phyloP scores from a whole-genome alignment of 1,140 invertebrate genomes.

The Drosophila sucinea region DNA sequence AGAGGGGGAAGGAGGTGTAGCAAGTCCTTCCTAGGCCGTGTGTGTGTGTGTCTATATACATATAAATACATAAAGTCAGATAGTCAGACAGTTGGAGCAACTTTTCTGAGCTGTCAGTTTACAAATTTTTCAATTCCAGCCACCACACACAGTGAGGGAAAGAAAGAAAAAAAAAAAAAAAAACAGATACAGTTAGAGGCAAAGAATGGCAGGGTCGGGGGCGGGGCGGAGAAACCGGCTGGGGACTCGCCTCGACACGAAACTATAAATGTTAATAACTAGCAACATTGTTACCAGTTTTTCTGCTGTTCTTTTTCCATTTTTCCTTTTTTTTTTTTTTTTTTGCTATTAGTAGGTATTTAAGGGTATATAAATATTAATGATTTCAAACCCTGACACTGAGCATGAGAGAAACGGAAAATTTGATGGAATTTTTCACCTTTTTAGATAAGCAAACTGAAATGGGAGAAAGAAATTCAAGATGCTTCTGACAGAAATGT shows the following conservation, averaged over 20 bases:
- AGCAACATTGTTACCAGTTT: constrained; percentile 73
- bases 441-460: background rate
- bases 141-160: constrained; percentile 19
- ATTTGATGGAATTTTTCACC: background rate
- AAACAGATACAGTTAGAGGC: background rate
- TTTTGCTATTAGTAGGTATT: constrained; percentile 14
- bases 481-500: no score
- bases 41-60: background rate
- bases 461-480: background rate
- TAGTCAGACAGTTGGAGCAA: constrained; percentile 22
- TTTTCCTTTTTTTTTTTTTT: constrained; percentile 19
- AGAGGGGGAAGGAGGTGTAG: background rate
- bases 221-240: constrained; percentile 1
- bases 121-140: constrained; percentile 46
- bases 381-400: background rate
- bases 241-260: constrained; percentile 59
- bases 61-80: background rate
- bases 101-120: constrained; percentile 37
- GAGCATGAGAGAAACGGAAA: background rate
- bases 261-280: constrained; percentile 81
- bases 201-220: no score
- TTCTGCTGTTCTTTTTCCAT: constrained; percentile 40
- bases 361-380: constrained; percentile 14
- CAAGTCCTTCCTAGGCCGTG: constrained; percentile 5
- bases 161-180: constrained; percentile 15